Evolutionary conservation across 2,888 invertebrate genomes (phyloP).

Genomic region (Drosophila flavopinicola): DNA sequence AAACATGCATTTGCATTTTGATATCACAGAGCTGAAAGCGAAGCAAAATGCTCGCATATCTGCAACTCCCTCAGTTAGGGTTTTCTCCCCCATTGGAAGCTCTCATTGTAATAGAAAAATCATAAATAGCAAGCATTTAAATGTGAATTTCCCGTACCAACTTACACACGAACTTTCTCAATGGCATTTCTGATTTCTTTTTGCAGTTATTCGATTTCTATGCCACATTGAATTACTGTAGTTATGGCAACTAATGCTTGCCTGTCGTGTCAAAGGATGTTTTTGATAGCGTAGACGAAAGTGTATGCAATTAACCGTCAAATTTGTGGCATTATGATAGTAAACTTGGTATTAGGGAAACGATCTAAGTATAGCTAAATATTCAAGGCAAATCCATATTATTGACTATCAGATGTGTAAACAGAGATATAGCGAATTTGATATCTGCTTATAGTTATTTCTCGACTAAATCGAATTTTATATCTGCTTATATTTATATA

Average conservation of each 20-base stretch:
- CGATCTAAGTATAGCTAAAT: not conserved
- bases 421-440: no score
- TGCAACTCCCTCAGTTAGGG: constrained; percentile 10
- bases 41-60: constrained; percentile 29
- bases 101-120: constrained; percentile 43
- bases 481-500: no score
- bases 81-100: constrained; percentile 1
- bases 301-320: not conserved
- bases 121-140: constrained; percentile 53
- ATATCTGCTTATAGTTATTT: no score
- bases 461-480: no score
- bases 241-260: constrained; percentile 44
- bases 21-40: constrained; percentile 49
- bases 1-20: constrained; percentile 74
- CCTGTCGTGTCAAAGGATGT: constrained; percentile 2
- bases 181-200: constrained; percentile 49
- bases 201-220: constrained; percentile 57
- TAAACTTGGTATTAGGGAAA: no score
- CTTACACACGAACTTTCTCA: constrained; percentile 5
- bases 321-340: not conserved
- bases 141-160: constrained; percentile 13
- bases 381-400: not conserved
- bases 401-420: no score
- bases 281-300: not conserved
- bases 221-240: constrained; percentile 50